These are phyloP conservation scores for Todus mexicanus DNA, from an alignment of 2,797 vertebrate genomes.

Conservation along the genomic window DNA sequence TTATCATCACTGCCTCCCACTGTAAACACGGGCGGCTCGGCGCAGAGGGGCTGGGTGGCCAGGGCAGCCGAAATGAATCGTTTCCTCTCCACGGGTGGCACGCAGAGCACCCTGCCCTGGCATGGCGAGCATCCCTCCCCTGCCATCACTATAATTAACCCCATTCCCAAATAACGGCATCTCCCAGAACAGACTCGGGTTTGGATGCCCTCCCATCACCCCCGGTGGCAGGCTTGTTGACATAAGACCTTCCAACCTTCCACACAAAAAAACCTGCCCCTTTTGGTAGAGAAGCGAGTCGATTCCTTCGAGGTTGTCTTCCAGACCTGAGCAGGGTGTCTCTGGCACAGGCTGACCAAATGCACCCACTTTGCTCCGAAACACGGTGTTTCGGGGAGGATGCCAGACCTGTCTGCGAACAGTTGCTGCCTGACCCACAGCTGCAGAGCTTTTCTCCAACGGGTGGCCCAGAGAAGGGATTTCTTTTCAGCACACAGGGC, in stretches of 20 bases:
- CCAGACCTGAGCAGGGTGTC: not conserved
- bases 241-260: not conserved
- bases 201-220: not conserved
- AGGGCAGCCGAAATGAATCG: not conserved
- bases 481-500: not conserved
- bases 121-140: not conserved
- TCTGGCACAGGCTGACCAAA: not conserved
- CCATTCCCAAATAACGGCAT: not conserved
- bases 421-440: not conserved
- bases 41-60: not conserved
- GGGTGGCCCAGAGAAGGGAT: rapidly evolving
- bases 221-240: not conserved
- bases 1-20: not conserved
- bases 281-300: not conserved
- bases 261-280: not conserved
- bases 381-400: not conserved
- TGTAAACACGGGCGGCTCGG: not conserved
- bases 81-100: not conserved
- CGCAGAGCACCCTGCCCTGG: not conserved
- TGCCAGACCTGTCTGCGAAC: not conserved
- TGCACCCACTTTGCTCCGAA: not conserved
- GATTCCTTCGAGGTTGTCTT: not conserved
- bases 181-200: not conserved
- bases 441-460: not conserved
- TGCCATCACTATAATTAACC: not conserved